Evolutionary conservation across 2,113 vertebrate genomes (phyloP).

Genomic region (Cacatua alba): DNA sequence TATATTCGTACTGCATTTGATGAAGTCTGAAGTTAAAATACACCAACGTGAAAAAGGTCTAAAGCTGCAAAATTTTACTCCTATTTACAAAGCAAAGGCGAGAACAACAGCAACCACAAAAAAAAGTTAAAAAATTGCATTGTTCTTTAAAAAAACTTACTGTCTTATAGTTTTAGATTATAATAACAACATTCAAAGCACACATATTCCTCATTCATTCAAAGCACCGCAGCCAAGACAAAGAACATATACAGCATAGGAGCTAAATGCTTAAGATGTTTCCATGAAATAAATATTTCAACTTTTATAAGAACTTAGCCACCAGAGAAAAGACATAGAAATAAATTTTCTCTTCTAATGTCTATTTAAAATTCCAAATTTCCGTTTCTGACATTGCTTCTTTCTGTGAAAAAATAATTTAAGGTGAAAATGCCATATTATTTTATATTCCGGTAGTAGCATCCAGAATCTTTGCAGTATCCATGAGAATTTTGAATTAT

Average conservation of each 20-base stretch:
- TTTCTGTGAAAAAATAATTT: neutral
- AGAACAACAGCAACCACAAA: neutral
- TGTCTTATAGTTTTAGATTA: neutral
- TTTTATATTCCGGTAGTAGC: neutral
- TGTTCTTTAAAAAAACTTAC: neutral
- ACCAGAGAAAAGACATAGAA: neutral
- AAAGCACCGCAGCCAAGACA: neutral
- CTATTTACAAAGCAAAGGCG: neutral
- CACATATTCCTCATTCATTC: neutral
- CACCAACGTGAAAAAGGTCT: neutral
- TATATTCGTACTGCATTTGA: neutral
- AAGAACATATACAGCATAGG: neutral
- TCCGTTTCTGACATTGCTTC: neutral
- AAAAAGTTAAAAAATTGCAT: rapidly evolving
- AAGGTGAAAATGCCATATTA: neutral
- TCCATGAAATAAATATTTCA: neutral
- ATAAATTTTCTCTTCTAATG: neutral
- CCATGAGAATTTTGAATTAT: neutral
- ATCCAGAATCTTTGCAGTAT: neutral
- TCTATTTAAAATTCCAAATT: neutral
- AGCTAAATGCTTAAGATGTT: neutral
- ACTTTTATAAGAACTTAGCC: neutral
- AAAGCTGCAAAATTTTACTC: neutral
- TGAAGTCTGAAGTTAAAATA: neutral
- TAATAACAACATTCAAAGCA: neutral